phyloP scores from a whole-genome alignment of 1,140 invertebrate species.

The Telenomus remus region DNA sequence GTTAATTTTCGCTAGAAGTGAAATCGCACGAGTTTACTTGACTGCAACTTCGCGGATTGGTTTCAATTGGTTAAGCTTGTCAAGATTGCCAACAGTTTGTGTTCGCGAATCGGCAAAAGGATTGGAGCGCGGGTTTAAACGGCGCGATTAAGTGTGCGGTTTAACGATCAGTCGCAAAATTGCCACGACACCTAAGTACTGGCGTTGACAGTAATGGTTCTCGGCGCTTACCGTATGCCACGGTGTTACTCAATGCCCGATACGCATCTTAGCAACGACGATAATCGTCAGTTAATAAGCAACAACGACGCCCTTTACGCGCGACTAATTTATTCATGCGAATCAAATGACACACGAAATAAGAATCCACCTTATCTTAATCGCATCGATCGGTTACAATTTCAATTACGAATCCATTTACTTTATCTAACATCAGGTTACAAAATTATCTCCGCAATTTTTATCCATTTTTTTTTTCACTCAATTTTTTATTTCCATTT shows the following conservation, averaged over 20 bases:
- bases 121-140: constrained; percentile 50
- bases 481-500: not conserved
- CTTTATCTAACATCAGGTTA: constrained; percentile 7
- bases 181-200: constrained; percentile 44
- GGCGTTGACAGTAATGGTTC: constrained; percentile 58
- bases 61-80: constrained; percentile 24
- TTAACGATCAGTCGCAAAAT: constrained; percentile 58
- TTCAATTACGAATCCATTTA: constrained; percentile 45
- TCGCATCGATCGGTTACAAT: constrained; percentile 31
- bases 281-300: constrained; percentile 49
- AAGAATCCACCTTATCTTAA: constrained; percentile 14
- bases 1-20: too few species aligned
- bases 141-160: constrained; percentile 57
- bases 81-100: constrained; percentile 25
- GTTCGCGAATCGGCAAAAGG: constrained; percentile 34
- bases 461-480: not conserved
- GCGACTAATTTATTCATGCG: constrained; percentile 44
- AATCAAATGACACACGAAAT: constrained; percentile 16
- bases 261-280: constrained; percentile 41
- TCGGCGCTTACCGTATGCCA: constrained; percentile 34
- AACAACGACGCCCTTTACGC: constrained; percentile 26
- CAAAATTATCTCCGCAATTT: not conserved
- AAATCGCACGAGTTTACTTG: not conserved
- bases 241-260: constrained; percentile 54
- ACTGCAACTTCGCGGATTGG: constrained; percentile 1